A percentile compares a stretch with the other conserved stretches of the same genome.
phyloP scores from a whole-genome alignment of 2,113 vertebrate species.

The Solenodon paradoxus region DNA sequence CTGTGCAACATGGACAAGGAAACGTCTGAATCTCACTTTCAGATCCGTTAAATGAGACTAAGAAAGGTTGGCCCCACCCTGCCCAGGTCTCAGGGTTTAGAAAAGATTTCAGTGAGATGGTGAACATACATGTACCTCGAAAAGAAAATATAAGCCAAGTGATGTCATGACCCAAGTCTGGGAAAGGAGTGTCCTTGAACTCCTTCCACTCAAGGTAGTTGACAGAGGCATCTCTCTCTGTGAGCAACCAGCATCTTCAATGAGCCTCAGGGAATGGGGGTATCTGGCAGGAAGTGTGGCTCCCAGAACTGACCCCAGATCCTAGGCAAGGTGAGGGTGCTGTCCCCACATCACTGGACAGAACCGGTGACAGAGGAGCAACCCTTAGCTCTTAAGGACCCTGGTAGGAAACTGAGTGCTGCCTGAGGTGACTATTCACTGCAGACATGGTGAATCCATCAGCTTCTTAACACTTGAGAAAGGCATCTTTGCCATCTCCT shows the following conservation, averaged over 20 bases:
- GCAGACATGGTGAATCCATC: background rate
- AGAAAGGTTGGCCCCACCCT: background rate
- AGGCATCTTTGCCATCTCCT: background rate
- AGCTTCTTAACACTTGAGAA: background rate
- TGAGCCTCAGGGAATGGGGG: background rate
- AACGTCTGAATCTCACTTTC: background rate
- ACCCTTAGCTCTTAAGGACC: background rate
- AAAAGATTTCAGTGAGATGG: background rate
- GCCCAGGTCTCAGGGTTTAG: background rate
- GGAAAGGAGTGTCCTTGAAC: no score
- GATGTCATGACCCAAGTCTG: accelerated
- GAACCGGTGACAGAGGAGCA: no score
- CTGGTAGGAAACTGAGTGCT: background rate
- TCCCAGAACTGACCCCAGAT: no score
- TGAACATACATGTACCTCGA: accelerated
- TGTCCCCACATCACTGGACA: background rate
- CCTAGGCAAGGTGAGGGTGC: background rate
- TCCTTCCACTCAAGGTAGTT: background rate
- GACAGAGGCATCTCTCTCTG: background rate
- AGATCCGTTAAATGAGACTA: background rate
- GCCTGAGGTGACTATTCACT: no score
- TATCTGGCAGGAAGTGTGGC: no score
- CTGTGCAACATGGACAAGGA: accelerated
- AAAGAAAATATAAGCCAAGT: background rate
- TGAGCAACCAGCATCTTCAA: accelerated